A percentile compares a stretch with the other conserved stretches of the same genome.
These are phyloP conservation scores for Rhincodon typus DNA, from an alignment of 2,797 vertebrate genomes.

Conservation along the genomic window DNA sequence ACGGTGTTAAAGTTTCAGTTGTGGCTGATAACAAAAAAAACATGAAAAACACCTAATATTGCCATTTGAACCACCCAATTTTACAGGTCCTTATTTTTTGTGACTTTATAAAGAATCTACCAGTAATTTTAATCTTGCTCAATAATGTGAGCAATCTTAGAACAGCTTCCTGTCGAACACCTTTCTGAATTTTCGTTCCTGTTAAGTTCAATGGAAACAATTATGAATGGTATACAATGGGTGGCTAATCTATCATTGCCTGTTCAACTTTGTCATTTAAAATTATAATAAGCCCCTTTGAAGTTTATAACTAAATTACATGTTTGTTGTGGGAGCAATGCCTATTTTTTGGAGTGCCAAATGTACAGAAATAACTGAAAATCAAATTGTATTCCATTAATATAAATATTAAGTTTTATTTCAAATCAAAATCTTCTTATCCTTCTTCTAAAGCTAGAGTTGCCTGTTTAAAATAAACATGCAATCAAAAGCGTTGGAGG, in stretches of 20 bases:
- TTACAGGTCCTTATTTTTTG: not conserved
- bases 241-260: not conserved
- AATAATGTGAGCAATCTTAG: not conserved
- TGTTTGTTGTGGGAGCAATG: not conserved
- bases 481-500: not conserved
- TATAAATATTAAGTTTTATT: not conserved
- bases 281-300: not conserved
- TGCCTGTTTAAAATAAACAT: not conserved
- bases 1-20: not conserved
- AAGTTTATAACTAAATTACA: not conserved
- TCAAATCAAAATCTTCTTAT: not conserved
- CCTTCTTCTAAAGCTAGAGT: not conserved
- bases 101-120: not conserved
- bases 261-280: not conserved
- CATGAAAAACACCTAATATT: not conserved
- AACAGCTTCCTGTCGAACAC: not conserved
- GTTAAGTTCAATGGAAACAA: not conserved
- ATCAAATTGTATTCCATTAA: not conserved
- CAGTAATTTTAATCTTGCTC: not conserved
- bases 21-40: not conserved
- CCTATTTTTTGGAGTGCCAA: not conserved
- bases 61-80: not conserved
- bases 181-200: not conserved
- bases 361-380: not conserved
- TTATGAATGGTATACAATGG: not conserved